Evolutionary conservation across 2,113 vertebrate genomes (phyloP), one percentile per base, ranked within the genome.

Genomic region (Rhinoptilus africanus): DNA sequence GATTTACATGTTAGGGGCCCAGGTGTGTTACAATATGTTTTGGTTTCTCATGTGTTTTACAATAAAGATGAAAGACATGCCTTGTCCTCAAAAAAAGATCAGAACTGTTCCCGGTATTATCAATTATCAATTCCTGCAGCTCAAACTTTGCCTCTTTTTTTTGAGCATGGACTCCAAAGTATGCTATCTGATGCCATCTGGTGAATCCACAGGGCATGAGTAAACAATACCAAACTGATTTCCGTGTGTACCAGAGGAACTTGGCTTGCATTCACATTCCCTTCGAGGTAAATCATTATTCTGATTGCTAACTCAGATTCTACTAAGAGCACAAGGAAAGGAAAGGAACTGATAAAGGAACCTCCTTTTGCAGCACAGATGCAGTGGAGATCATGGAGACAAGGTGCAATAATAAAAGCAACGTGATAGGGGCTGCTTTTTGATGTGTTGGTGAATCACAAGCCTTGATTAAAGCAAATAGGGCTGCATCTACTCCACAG

Each of bases 131-230:
- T 47, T 74, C 64, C 56, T 51, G 51, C 74, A 74, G 82, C 81
- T 92, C 82, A 64, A 83, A 63, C 67, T n/a, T 95, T 87, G 86
- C 16, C 35, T 88, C 37, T 59, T 45, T 87, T 45, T 87, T 84
- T 85, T 34, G 48, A 92, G 74, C 30, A 76, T 35, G 59, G 82
- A 76, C 62, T 96, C 88, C 85, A 95, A 48, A 93, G 96, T 75
- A 92, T 66, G 62, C 89, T 92, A 85, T 87, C 91, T 95, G 95
- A 89, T 97, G 95, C 95, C 97, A 97, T 96, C 97, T 97, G 97
- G 94, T 91, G 71, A 97, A 95, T 94, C 96, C 97, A 90, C 94
- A 84, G 97, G 95, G 96, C 88, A 86, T 56, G 75, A 91, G 91
- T 94, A 96, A 96, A 96, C 91, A 95, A 95, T 87, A 95, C 79